phyloP scores from a whole-genome alignment of 2,797 vertebrate species.

The Passerculus sandwichensis region DNA sequence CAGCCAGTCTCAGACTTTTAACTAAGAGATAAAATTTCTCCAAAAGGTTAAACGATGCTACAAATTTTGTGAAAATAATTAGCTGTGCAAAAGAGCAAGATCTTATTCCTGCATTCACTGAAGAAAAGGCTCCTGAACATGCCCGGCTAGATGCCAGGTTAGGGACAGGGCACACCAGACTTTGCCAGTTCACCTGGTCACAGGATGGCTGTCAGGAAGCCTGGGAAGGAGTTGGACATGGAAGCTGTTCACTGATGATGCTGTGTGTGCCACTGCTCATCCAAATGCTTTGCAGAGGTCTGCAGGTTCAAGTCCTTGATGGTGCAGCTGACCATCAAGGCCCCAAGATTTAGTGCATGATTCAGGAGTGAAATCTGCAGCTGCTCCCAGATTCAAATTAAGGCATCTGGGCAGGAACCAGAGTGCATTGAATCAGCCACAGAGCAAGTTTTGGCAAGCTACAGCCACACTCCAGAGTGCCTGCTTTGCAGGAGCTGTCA shows the following conservation, averaged over 20 bases:
- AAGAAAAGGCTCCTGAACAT: neutral
- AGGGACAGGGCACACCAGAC: neutral
- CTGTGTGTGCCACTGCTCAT: neutral
- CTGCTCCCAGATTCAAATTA: neutral
- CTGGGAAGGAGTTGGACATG: accelerated
- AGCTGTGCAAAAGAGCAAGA: neutral
- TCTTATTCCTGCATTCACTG: neutral
- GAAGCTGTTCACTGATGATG: neutral
- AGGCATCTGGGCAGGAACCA: neutral
- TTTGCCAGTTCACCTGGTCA: neutral
- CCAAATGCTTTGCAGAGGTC: neutral
- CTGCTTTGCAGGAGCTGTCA: neutral
- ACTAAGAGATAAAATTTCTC: neutral
- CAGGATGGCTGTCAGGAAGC: neutral
- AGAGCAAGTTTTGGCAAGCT: neutral
- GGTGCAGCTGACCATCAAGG: neutral
- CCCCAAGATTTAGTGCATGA: accelerated
- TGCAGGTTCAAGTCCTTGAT: neutral
- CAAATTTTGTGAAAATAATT: neutral
- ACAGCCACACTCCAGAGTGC: neutral
- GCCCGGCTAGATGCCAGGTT: neutral
- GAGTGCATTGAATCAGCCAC: neutral
- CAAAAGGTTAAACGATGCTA: neutral
- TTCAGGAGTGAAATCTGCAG: neutral
- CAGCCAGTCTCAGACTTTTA: neutral